These are phyloP conservation scores for Danio albolineatus DNA, from an alignment of 2,797 vertebrate species.

Conservation along the genomic window DNA sequence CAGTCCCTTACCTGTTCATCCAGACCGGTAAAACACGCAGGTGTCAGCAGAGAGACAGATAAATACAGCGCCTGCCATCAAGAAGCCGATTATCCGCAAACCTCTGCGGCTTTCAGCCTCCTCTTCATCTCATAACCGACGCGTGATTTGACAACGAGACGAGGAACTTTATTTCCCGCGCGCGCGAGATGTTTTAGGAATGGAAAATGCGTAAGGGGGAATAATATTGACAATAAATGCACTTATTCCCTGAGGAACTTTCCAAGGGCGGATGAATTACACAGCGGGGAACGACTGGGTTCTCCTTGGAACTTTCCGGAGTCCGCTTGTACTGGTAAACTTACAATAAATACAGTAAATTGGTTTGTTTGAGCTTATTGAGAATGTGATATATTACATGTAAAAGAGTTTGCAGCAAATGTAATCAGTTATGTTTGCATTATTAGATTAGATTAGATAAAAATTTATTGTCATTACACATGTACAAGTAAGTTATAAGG, in stretches of 20 bases:
- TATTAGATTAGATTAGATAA: too few species aligned
- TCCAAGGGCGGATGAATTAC: constrained; percentile 21
- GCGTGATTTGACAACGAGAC: not conserved
- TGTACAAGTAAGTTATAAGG: too few species aligned
- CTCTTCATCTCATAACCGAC: constrained; percentile 8
- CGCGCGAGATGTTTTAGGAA: not conserved
- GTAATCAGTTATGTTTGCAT: not conserved
- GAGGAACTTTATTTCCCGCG: not conserved
- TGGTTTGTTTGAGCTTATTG: not conserved
- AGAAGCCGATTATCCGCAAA: constrained; percentile 58
- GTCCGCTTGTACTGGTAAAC: constrained; percentile 7
- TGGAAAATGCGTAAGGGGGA: constrained; percentile 2
- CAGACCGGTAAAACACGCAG: constrained; percentile 29
- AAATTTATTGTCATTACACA: too few species aligned
- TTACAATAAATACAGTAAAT: not conserved
- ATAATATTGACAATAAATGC: constrained; percentile 21
- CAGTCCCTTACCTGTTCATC: constrained; percentile 23
- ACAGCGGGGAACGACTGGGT: constrained; percentile 14
- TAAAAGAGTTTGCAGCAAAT: not conserved
- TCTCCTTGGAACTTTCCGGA: not conserved
- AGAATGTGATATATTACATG: not conserved
- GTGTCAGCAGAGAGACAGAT: constrained; percentile 51
- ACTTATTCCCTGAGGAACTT: constrained; percentile 14
- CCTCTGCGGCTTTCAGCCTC: constrained; percentile 34
- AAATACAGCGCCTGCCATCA: constrained; percentile 18